Conservation (phyloP, 2,797 vertebrate genomes). For the Anguilla anguilla region DNA sequence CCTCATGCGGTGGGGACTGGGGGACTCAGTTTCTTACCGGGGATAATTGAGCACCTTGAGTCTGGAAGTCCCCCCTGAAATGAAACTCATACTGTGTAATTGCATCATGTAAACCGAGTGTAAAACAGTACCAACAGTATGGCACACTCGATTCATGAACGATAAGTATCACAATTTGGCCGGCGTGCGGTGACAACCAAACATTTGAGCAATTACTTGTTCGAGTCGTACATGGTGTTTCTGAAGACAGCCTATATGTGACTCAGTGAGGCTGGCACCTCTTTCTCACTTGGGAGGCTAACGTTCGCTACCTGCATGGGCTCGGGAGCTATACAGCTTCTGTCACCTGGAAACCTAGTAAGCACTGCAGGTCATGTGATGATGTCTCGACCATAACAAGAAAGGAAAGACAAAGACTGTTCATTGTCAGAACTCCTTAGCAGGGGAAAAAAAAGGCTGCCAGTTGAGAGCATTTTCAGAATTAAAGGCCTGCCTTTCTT, state of each 20-base stretch:
- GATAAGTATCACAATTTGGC: not conserved
- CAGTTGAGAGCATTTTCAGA: not conserved
- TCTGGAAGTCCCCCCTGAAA: conserved; percentile 68
- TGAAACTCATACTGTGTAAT: conserved; percentile 52
- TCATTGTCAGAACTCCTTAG: not conserved
- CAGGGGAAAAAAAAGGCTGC: not conserved
- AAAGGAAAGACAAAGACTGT: not conserved
- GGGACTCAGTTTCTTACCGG: conserved; percentile 68
- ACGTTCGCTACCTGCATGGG: not conserved
- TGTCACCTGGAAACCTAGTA: conserved; percentile 39
- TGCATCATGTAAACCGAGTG: conserved; percentile 58
- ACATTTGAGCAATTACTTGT: not conserved
- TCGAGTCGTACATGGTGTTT: not conserved
- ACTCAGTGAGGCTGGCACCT: conserved; percentile 41
- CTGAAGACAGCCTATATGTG: conserved; percentile 57
- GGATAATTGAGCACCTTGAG: conserved; percentile 87
- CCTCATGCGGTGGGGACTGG: conserved; percentile 66
- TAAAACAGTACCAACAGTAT: conserved; percentile 41
- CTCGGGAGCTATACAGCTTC: conserved; percentile 15
- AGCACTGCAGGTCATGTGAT: not conserved
- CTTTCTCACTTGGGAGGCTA: conserved; percentile 9
- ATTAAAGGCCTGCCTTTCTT: not conserved
- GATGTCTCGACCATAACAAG: not conserved
- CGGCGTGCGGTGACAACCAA: not conserved
- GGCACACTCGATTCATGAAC: not conserved